Evolutionary conservation across 2,888 invertebrate genomes (phyloP).

Genomic region (Tridacna crocea): DNA sequence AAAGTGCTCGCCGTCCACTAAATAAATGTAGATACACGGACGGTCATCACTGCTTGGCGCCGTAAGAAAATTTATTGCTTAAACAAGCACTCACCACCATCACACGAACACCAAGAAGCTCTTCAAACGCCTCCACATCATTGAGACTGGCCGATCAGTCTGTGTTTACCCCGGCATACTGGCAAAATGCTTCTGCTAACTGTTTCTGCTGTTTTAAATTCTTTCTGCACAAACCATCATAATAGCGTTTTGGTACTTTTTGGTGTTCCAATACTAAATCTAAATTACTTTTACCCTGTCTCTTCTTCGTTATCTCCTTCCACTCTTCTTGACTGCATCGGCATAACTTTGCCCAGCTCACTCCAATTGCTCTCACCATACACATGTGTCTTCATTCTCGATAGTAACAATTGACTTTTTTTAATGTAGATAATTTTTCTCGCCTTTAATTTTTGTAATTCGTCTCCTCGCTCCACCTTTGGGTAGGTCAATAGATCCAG

Average conservation of each 20-base stretch:
- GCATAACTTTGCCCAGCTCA: conserved; percentile 8
- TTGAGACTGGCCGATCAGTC: conserved; percentile 27
- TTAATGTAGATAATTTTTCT: conserved; percentile 22
- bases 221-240: conserved; percentile 16
- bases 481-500: conserved; percentile 41
- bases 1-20: too few species aligned
- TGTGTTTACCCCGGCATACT: conserved; percentile 11
- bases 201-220: conserved; percentile 12
- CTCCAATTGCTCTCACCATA: conserved; percentile 26
- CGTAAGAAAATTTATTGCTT: too few species aligned
- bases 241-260: conserved; percentile 22
- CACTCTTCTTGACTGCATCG: conserved; percentile 16
- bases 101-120: conserved; percentile 29
- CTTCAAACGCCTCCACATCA: conserved; percentile 29
- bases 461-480: conserved; percentile 16
- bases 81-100: too few species aligned
- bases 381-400: conserved; percentile 26
- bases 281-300: conserved; percentile 20
- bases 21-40: too few species aligned
- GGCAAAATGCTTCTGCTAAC: conserved; percentile 33
- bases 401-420: conserved; percentile 27
- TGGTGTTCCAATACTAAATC: conserved; percentile 29
- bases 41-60: conserved; percentile 44
- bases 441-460: conserved; percentile 24
- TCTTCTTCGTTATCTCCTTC: conserved; percentile 17